phyloP scores from a whole-genome alignment of 2,797 vertebrate genomes.

The Hipposideros larvatus region DNA sequence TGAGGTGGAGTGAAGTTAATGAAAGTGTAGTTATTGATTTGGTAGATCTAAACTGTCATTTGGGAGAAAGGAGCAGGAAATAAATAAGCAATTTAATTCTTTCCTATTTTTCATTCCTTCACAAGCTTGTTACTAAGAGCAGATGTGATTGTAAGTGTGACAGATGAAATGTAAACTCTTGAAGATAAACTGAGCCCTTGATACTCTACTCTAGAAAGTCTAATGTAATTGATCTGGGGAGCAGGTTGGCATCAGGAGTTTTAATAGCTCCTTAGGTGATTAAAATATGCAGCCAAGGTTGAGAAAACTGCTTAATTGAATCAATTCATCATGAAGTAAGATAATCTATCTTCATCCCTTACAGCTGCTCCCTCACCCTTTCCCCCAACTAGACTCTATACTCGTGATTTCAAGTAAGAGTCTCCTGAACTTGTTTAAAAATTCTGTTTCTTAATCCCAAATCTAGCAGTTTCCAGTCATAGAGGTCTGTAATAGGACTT shows the following conservation, averaged over 20 bases:
- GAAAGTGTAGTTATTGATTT: background rate
- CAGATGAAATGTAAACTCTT: background rate
- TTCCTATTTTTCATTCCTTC: background rate
- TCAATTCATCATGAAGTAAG: background rate
- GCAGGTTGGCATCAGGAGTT: background rate
- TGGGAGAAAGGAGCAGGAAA: background rate
- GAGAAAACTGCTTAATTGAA: constrained; percentile 23
- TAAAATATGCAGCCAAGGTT: background rate
- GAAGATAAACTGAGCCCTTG: background rate
- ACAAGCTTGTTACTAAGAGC: background rate
- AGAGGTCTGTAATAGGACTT: background rate
- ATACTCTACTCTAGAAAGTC: background rate
- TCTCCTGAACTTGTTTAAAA: background rate
- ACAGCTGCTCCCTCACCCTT: background rate
- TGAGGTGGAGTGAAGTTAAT: background rate
- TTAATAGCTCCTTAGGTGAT: background rate
- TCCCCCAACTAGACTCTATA: background rate
- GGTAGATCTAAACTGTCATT: background rate
- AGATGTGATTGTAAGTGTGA: background rate
- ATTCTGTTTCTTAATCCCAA: background rate
- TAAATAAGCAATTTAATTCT: background rate
- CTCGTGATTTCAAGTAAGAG: background rate
- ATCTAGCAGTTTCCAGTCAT: background rate
- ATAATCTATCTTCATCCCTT: background rate
- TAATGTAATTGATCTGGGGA: background rate